A percentile compares a stretch with the other conserved stretches of the same genome.
These are phyloP conservation scores for Cephonodes hylas DNA, from an alignment of 2,888 invertebrate genomes.

Conservation along the genomic window DNA sequence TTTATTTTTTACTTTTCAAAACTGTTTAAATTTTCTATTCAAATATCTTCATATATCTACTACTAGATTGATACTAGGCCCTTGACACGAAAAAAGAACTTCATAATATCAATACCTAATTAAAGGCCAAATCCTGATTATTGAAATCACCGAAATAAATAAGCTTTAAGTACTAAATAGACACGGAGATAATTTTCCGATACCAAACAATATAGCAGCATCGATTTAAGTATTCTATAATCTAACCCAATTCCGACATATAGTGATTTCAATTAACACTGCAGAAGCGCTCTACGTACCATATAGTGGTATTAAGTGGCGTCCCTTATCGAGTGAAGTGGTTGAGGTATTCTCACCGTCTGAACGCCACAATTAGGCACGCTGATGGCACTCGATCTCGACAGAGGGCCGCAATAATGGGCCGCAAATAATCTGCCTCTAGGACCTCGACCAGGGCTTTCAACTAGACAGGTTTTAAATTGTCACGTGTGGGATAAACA, in stretches of 20 bases:
- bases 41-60: background rate
- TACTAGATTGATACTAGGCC: no score
- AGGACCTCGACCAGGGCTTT: background rate
- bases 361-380: conserved; percentile 35
- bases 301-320: background rate
- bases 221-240: background rate
- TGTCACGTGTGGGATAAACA: background rate
- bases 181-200: no score
- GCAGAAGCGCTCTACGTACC: background rate
- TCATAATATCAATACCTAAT: no score
- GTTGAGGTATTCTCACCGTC: conserved; percentile 25
- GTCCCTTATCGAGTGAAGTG: conserved; percentile 20
- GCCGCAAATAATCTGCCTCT: conserved; percentile 3
- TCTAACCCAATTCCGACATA: background rate
- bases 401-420: conserved; percentile 14
- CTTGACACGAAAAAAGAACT: no score
- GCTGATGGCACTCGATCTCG: conserved; percentile 21
- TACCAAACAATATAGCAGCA: no score
- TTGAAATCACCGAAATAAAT: no score
- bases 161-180: no score
- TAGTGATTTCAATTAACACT: background rate
- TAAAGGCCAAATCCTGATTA: no score
- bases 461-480: background rate
- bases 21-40: background rate
- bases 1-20: background rate